Conservation (phyloP, 2,888 invertebrate species). For the Scaptomyza tumidula region DNA sequence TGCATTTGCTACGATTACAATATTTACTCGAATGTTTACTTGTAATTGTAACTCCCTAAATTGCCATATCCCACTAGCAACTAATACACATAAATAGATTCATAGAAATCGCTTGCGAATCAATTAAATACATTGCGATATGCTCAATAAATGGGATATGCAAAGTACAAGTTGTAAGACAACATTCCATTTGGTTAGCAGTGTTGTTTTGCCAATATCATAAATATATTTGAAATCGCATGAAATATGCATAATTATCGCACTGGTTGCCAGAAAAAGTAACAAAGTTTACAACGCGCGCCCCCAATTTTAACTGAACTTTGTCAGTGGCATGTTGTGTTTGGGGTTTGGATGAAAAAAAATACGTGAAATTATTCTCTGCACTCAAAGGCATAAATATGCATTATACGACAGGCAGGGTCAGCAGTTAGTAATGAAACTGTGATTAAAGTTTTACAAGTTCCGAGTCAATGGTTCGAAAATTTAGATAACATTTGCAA, state of each 20-base stretch:
- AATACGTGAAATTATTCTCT: conserved; percentile 19
- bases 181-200: background rate
- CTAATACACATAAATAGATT: background rate
- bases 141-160: background rate
- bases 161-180: conserved; percentile 17
- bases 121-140: background rate
- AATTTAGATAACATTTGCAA: background rate
- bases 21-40: background rate
- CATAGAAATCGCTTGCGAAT: conserved; percentile 28
- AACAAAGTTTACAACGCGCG: conserved; percentile 7
- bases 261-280: background rate
- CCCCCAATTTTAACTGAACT: conserved; percentile 10
- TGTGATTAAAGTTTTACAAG: background rate
- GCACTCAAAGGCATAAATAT: conserved; percentile 18
- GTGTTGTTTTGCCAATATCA: background rate
- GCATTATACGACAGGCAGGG: conserved; percentile 15
- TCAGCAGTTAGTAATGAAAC: too few species aligned
- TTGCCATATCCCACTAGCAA: conserved; percentile 19
- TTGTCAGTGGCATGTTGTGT: conserved; percentile 14
- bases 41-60: background rate
- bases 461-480: conserved; percentile 10
- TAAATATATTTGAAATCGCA: conserved; percentile 47
- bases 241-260: conserved; percentile 44
- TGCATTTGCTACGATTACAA: conserved; percentile 22
- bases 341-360: background rate